Evolutionary conservation across 1,140 invertebrate genomes (phyloP).

Genomic region (Temnothorax curvispinosus): DNA sequence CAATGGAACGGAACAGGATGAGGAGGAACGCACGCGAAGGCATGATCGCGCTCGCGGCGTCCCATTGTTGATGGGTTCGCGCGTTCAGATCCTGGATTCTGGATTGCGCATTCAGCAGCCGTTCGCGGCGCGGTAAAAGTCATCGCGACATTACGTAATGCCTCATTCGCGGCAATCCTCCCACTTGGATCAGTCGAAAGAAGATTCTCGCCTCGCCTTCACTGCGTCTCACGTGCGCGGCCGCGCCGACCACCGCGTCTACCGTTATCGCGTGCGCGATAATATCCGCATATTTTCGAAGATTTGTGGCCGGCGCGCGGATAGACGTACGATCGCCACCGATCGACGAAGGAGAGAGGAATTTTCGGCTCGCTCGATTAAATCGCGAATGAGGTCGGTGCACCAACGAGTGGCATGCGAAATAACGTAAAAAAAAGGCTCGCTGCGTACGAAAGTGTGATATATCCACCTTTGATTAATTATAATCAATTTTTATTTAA

Average conservation of each 20-base stretch:
- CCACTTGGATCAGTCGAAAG: conserved; percentile 49
- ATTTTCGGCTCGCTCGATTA: conserved; percentile 26
- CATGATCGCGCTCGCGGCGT: neutral
- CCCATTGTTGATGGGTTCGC: conserved; percentile 47
- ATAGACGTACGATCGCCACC: neutral
- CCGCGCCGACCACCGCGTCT: conserved; percentile 18
- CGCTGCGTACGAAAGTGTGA: neutral
- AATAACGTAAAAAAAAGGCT: neutral
- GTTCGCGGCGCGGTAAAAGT: conserved; percentile 64
- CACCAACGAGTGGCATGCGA: neutral
- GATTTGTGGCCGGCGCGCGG: conserved; percentile 21
- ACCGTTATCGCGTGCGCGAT: conserved; percentile 42
- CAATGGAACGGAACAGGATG: neutral
- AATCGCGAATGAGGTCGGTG: neutral
- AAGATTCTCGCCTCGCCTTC: conserved; percentile 46
- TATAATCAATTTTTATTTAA: neutral
- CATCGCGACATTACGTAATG: conserved; percentile 58
- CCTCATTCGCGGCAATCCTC: conserved; percentile 28
- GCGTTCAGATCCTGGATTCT: conserved; percentile 20
- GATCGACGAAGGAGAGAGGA: neutral
- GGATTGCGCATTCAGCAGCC: conserved; percentile 50
- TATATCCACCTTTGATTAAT: neutral
- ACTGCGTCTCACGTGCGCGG: neutral
- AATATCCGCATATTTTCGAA: conserved; percentile 60
- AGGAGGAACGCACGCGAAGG: neutral